Conservation (phyloP, 2,888 invertebrate genomes). For the Chrysomela aeneicollis region DNA sequence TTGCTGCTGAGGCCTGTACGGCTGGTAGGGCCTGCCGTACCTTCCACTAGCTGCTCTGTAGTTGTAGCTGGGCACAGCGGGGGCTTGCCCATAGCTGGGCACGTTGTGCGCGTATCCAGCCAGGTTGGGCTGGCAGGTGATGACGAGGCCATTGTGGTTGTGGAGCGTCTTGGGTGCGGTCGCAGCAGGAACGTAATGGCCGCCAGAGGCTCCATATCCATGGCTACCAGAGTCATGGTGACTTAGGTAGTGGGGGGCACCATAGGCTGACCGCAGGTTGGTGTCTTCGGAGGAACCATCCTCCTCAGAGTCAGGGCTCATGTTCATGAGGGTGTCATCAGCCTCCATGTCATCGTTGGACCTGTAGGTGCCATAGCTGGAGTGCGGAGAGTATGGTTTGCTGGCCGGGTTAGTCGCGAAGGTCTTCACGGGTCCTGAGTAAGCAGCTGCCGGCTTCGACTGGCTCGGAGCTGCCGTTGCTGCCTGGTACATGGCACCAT, state of each 20-base stretch:
- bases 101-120: conserved; percentile 56
- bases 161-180: conserved; percentile 32
- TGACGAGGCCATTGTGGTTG: conserved; percentile 56
- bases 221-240: conserved; percentile 7
- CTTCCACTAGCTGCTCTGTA: conserved; percentile 38
- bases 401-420: conserved; percentile 17
- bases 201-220: conserved; percentile 21
- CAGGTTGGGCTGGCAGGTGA: conserved; percentile 60
- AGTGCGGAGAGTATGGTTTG: conserved; percentile 3
- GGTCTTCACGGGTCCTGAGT: conserved; percentile 37
- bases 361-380: conserved; percentile 25
- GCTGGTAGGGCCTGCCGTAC: conserved; percentile 32
- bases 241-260: background rate
- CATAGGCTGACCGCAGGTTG: conserved; percentile 26
- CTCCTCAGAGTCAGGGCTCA: conserved; percentile 4
- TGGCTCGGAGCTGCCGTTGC: conserved; percentile 15
- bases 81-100: conserved; percentile 14
- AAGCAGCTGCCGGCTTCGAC: conserved; percentile 28
- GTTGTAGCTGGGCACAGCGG: conserved; percentile 17
- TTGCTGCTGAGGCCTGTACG: conserved; percentile 32
- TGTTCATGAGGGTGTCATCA: conserved; percentile 12
- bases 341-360: conserved; percentile 24
- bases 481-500: conserved; percentile 26
- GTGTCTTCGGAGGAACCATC: conserved; percentile 14
- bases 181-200: conserved; percentile 17